Evolutionary conservation across 2,888 invertebrate species (phyloP).

Genomic region (Bruchidius siliquastri): DNA sequence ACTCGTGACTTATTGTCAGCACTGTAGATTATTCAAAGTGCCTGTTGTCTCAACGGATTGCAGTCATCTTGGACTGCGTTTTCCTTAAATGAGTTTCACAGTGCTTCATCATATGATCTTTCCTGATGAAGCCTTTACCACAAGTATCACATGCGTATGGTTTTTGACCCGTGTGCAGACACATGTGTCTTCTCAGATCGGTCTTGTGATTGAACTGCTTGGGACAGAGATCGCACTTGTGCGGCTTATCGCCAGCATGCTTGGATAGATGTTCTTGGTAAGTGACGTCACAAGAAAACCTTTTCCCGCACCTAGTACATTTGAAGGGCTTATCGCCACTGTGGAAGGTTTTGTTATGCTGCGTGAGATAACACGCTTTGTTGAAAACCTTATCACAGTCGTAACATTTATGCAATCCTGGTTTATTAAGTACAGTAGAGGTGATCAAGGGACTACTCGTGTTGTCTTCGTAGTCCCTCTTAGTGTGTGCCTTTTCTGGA

Average conservation of each 20-base stretch:
- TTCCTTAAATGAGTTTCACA: conserved; percentile 73
- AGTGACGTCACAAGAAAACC: conserved; percentile 68
- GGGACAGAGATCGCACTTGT: conserved; percentile 79
- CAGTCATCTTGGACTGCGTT: conserved; percentile 33
- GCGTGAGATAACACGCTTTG: conserved; percentile 82
- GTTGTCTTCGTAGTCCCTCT: conserved; percentile 40
- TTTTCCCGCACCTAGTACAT: conserved; percentile 80
- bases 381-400: conserved; percentile 82
- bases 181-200: conserved; percentile 80
- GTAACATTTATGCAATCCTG: conserved; percentile 61
- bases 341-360: conserved; percentile 87
- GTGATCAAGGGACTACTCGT: conserved; percentile 37
- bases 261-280: conserved; percentile 71
- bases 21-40: neutral
- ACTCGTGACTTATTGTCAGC: neutral
- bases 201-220: conserved; percentile 91
- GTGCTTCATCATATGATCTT: conserved; percentile 89
- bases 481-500: conserved; percentile 40
- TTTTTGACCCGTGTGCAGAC: conserved; percentile 80
- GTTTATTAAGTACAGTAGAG: conserved; percentile 33
- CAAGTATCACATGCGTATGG: conserved; percentile 78
- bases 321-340: conserved; percentile 82
- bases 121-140: conserved; percentile 82
- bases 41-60: conserved; percentile 24
- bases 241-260: conserved; percentile 79